Conservation (phyloP, 2,113 vertebrate genomes). For the Peromyscus polionotus region DNA sequence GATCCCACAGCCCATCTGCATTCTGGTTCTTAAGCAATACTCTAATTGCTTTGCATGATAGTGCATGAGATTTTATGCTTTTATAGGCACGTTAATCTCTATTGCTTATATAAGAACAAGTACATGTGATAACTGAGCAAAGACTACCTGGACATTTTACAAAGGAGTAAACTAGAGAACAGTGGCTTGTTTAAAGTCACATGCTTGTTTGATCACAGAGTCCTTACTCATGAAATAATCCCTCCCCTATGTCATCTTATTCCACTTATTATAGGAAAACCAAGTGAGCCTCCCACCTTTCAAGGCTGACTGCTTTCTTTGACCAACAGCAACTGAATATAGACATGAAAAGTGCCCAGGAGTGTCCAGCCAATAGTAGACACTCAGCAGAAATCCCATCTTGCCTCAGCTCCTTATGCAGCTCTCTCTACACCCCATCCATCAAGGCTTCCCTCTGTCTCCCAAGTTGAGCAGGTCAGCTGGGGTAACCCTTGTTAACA, state of each 20-base stretch:
- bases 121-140: neutral
- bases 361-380: neutral
- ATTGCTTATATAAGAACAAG: neutral
- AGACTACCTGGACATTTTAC: slow-evolving; percentile 30
- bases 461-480: neutral
- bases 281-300: neutral
- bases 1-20: neutral
- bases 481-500: slow-evolving; percentile 50
- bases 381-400: neutral
- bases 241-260: neutral
- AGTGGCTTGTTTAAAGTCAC: slow-evolving; percentile 9
- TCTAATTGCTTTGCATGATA: neutral
- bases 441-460: neutral
- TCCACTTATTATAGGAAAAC: neutral
- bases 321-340: neutral
- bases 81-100: neutral
- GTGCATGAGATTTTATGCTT: neutral
- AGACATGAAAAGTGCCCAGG: neutral
- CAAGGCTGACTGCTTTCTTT: neutral
- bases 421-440: neutral
- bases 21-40: neutral
- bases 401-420: neutral
- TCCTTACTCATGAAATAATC: neutral
- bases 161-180: neutral
- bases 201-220: neutral